These are phyloP conservation scores for Lates japonicus DNA, from an alignment of 2,797 vertebrate genomes.

Conservation along the genomic window DNA sequence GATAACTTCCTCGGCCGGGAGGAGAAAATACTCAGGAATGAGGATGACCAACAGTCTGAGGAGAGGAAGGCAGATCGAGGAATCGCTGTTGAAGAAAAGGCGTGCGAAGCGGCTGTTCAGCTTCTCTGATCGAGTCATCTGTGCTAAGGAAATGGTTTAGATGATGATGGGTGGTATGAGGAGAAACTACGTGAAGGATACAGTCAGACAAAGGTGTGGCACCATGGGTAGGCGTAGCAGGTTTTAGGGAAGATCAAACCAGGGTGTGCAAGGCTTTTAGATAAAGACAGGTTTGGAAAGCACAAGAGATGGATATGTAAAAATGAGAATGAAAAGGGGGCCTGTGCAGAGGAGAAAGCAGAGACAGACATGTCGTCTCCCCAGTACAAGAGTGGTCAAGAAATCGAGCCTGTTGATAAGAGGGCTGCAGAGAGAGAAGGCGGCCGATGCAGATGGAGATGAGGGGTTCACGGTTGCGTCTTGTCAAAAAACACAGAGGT, in stretches of 20 bases:
- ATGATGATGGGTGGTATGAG: slow-evolving; percentile 20
- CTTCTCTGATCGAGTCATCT: slow-evolving; percentile 81
- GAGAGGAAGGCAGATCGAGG: slow-evolving; percentile 47
- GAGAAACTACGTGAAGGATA: slow-evolving; percentile 58
- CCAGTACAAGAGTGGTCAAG: slow-evolving; percentile 39
- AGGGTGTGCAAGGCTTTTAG: slow-evolving; percentile 36
- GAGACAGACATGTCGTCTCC: slow-evolving; percentile 34
- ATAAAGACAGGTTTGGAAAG: slow-evolving; percentile 57
- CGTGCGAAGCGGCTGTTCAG: slow-evolving; percentile 81
- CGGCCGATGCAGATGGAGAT: slow-evolving; percentile 50
- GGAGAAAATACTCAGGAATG: slow-evolving; percentile 62
- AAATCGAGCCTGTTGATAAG: slow-evolving; percentile 45
- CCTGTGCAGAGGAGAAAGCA: not conserved
- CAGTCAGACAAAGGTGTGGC: slow-evolving; percentile 59
- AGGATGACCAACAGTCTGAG: slow-evolving; percentile 55
- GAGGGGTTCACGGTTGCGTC: slow-evolving; percentile 78
- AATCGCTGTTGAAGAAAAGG: slow-evolving; percentile 54
- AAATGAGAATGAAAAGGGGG: slow-evolving; percentile 35
- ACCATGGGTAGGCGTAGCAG: slow-evolving; percentile 15
- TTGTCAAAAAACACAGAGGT: slow-evolving; percentile 80
- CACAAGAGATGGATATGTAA: slow-evolving; percentile 41
- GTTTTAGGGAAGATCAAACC: slow-evolving; percentile 47
- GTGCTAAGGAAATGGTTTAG: slow-evolving; percentile 66
- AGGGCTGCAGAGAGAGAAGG: slow-evolving; percentile 50
- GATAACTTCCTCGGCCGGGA: slow-evolving; percentile 79